A percentile compares a stretch with the other conserved stretches of the same genome.
phyloP scores from a whole-genome alignment of 2,113 vertebrate genomes.

The Mesembrinibis cayennensis region DNA sequence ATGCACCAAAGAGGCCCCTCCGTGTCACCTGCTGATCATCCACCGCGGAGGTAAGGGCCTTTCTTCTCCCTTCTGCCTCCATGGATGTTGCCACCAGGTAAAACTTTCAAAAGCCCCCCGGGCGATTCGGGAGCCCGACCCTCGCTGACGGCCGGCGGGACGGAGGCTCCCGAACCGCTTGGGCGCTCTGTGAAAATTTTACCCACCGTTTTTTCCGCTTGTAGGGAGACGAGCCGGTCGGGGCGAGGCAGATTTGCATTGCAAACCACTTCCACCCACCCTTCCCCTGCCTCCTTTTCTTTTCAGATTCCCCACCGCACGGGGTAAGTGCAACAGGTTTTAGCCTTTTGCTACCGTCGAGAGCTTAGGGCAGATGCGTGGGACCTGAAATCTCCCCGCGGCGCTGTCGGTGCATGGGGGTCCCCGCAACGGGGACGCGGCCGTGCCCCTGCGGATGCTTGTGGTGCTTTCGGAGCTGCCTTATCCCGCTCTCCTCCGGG shows the following conservation, averaged over 20 bases:
- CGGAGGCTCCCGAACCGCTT: conserved; percentile 47
- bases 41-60: conserved; percentile 88
- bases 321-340: conserved; percentile 67
- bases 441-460: neutral
- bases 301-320: conserved; percentile 70
- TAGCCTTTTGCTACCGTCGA: conserved; percentile 41
- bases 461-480: neutral
- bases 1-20: conserved; percentile 99
- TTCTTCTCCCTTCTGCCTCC: neutral
- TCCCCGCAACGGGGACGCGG: neutral
- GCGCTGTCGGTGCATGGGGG: conserved; percentile 31
- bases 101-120: neutral
- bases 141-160: neutral
- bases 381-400: neutral
- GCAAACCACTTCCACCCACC: conserved; percentile 72
- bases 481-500: neutral
- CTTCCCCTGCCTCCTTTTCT: conserved; percentile 71
- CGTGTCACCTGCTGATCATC: conserved; percentile 97
- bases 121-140: conserved; percentile 51
- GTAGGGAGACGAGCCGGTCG: conserved; percentile 64
- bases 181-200: conserved; percentile 40
- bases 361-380: conserved; percentile 31
- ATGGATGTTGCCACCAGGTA: neutral
- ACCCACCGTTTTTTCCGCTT: conserved; percentile 70
- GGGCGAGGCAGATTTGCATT: conserved; percentile 73